Conservation (phyloP, 2,888 invertebrate species). For the Agonopterix arenella region DNA sequence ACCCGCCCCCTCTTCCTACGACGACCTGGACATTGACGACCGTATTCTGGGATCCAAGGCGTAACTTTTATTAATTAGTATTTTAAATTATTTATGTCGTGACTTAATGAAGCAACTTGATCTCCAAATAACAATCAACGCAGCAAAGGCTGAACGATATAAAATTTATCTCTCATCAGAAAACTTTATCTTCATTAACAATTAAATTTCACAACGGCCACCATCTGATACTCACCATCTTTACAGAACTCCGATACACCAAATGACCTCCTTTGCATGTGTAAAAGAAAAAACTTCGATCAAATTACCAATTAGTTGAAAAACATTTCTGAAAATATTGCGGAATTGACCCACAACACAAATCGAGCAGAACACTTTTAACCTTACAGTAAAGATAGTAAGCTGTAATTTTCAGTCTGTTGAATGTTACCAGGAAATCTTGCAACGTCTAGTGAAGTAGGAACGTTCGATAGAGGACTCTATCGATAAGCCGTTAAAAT, state of each 20-base stretch:
- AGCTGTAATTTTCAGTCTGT: constrained; percentile 23
- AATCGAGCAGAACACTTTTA: constrained; percentile 24
- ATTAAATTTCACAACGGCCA: constrained; percentile 17
- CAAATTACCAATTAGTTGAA: constrained; percentile 31
- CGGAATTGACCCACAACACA: constrained; percentile 30
- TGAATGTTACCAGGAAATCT: constrained; percentile 24
- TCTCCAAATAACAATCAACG: too few species aligned
- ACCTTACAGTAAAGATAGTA: constrained; percentile 26
- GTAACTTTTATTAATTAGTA: too few species aligned
- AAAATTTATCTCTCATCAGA: not conserved
- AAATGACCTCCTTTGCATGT: constrained; percentile 17
- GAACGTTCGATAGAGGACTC: constrained; percentile 45
- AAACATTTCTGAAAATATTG: constrained; percentile 31
- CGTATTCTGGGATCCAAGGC: too few species aligned
- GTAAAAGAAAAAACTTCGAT: constrained; percentile 11
- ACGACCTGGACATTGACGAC: too few species aligned
- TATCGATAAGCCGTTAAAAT: constrained; percentile 55
- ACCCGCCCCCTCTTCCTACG: too few species aligned
- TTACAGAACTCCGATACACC: constrained; percentile 12
- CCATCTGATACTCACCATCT: constrained; percentile 17
- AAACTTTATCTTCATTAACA: constrained; percentile 16
- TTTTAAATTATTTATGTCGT: too few species aligned
- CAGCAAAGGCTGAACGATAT: not conserved
- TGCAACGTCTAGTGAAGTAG: constrained; percentile 27
- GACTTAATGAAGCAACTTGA: too few species aligned